Evolutionary conservation across 2,888 invertebrate species (phyloP).

Genomic region (Bombylius major): DNA sequence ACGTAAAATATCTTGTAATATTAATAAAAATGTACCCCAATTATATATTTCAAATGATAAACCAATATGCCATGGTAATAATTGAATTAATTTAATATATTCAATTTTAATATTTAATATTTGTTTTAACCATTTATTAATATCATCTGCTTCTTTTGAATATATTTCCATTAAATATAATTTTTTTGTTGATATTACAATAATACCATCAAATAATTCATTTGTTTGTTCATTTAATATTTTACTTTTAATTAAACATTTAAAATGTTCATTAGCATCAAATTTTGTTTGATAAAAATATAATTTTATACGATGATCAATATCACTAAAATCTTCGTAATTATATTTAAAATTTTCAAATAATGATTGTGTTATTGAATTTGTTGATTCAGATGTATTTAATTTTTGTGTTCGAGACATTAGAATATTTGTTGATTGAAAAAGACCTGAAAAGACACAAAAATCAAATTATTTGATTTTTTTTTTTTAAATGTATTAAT

Average conservation of each 20-base stretch:
- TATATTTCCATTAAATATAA: conserved; percentile 41
- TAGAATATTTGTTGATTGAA: conserved; percentile 39
- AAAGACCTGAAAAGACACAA: conserved; percentile 29
- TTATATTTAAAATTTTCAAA: conserved; percentile 38
- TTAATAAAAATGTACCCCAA: conserved; percentile 28
- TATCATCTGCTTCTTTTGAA: conserved; percentile 40
- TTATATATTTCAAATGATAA: conserved; percentile 37
- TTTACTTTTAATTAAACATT: conserved; percentile 39
- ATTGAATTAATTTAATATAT: conserved; percentile 36
- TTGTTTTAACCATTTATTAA: conserved; percentile 41
- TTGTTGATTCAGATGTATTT: conserved; percentile 18
- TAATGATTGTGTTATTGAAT: conserved; percentile 20
- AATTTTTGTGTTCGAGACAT: conserved; percentile 32
- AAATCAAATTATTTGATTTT: not conserved
- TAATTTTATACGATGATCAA: conserved; percentile 47
- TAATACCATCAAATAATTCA: conserved; percentile 36
- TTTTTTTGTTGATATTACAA: conserved; percentile 41
- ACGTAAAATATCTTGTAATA: conserved; percentile 41
- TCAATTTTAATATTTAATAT: conserved; percentile 38
- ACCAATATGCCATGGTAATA: conserved; percentile 45
- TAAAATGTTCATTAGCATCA: conserved; percentile 41
- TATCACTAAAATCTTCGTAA: conserved; percentile 40
- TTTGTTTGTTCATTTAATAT: conserved; percentile 35
- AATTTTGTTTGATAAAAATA: conserved; percentile 43
- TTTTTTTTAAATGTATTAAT: too few species aligned